Conservation (phyloP, 2,888 invertebrate species). For the Clunio marinus region DNA sequence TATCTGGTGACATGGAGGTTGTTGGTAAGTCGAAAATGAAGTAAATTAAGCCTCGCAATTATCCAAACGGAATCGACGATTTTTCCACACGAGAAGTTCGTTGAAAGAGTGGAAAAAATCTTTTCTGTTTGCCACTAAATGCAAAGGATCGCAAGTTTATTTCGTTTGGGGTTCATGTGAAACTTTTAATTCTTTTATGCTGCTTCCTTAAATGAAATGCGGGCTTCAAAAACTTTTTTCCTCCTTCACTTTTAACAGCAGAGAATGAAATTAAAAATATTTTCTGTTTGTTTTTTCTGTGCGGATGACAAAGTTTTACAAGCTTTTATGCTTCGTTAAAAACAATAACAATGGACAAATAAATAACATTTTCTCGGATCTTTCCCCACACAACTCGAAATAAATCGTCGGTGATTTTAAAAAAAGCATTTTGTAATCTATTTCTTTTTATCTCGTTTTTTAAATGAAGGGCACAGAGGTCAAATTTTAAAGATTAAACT, state of each 20-base stretch:
- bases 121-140: neutral
- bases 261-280: neutral
- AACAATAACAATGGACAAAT: constrained; percentile 34
- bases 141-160: neutral
- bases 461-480: too few relatives aligned
- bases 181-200: constrained; percentile 16
- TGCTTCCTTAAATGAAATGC: constrained; percentile 23
- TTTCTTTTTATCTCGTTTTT: too few relatives aligned
- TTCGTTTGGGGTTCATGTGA: constrained; percentile 15
- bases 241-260: neutral
- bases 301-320: constrained; percentile 17
- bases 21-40: constrained; percentile 47
- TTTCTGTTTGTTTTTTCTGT: neutral
- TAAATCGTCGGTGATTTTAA: too few relatives aligned
- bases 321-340: constrained; percentile 35
- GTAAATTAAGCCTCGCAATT: neutral
- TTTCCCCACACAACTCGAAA: too few relatives aligned
- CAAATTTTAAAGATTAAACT: too few relatives aligned
- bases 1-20: constrained; percentile 51
- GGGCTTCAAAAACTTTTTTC: constrained; percentile 27
- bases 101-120: neutral
- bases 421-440: too few relatives aligned
- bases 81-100: too few relatives aligned
- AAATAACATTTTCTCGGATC: constrained; percentile 2
- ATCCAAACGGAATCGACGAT: neutral